These are phyloP conservation scores for Protobothrops mucrosquamatus DNA, from an alignment of 2,113 vertebrate genomes.

Conservation along the genomic window DNA sequence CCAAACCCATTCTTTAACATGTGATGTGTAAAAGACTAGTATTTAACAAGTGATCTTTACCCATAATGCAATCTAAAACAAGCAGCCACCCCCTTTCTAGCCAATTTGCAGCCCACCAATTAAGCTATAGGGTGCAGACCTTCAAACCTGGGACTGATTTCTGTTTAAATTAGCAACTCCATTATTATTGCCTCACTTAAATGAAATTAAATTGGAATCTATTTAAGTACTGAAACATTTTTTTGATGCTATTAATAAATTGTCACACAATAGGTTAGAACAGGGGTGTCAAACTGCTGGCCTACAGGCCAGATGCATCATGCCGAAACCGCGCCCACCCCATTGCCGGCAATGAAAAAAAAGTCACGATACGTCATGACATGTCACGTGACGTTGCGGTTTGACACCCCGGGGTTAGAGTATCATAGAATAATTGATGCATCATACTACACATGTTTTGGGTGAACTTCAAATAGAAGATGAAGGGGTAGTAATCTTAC, in stretches of 20 bases:
- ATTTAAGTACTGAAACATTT: background rate
- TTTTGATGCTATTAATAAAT: background rate
- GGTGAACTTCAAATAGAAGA: background rate
- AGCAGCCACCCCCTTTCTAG: background rate
- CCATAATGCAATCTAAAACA: background rate
- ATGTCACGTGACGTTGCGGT: too few relatives aligned
- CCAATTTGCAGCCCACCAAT: too few relatives aligned
- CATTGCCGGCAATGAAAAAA: too few relatives aligned
- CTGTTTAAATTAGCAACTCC: background rate
- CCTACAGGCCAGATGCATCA: too few relatives aligned
- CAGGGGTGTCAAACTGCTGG: too few relatives aligned
- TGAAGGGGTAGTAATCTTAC: background rate
- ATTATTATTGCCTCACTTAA: background rate
- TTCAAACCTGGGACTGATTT: background rate
- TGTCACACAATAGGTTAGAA: background rate
- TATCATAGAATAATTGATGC: background rate
- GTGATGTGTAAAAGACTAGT: background rate
- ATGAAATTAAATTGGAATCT: background rate
- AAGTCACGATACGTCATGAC: too few relatives aligned
- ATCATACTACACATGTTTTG: background rate
- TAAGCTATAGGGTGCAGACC: background rate
- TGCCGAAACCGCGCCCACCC: too few relatives aligned
- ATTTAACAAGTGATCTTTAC: background rate
- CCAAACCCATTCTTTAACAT: background rate
- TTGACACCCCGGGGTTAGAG: too few relatives aligned